These are phyloP conservation scores for Machaerirhynchus nigripectus DNA, from an alignment of 2,113 vertebrate genomes.

Conservation along the genomic window DNA sequence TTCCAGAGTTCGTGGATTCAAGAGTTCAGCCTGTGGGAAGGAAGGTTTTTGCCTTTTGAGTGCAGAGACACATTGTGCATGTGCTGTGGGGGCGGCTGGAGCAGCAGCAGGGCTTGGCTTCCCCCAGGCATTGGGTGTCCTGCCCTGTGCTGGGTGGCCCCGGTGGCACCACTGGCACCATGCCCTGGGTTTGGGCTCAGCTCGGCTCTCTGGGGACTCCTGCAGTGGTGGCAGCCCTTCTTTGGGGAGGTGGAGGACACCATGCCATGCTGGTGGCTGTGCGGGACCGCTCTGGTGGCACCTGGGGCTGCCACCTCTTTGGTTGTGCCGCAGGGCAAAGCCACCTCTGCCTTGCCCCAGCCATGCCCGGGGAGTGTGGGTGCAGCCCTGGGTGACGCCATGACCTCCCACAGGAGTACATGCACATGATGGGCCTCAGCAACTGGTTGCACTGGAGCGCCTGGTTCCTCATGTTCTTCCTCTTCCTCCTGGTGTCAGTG, in stretches of 20 bases:
- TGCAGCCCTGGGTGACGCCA: fast-evolving
- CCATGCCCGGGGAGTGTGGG: fast-evolving
- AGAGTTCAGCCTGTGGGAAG: neutral
- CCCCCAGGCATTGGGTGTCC: fast-evolving
- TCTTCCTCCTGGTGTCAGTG: conserved; percentile 85
- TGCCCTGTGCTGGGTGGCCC: neutral
- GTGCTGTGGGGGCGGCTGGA: neutral
- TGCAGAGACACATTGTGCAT: fast-evolving
- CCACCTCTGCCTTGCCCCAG: fast-evolving
- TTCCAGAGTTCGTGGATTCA: neutral
- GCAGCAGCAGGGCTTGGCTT: neutral
- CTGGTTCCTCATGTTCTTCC: conserved; percentile 96
- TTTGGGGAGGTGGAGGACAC: neutral
- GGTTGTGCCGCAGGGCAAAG: neutral
- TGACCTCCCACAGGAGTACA: conserved; percentile 85
- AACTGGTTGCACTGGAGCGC: conserved; percentile 95
- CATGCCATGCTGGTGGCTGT: fast-evolving
- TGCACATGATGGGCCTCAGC: conserved; percentile 98
- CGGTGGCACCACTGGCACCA: fast-evolving
- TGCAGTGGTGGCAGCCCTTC: neutral
- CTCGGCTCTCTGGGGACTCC: neutral
- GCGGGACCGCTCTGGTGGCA: neutral
- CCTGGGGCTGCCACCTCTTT: neutral
- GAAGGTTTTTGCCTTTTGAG: neutral
- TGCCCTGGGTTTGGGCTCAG: neutral